These are phyloP conservation scores for Cottoperca gobio DNA, from an alignment of 2,797 vertebrate genomes.

Conservation along the genomic window DNA sequence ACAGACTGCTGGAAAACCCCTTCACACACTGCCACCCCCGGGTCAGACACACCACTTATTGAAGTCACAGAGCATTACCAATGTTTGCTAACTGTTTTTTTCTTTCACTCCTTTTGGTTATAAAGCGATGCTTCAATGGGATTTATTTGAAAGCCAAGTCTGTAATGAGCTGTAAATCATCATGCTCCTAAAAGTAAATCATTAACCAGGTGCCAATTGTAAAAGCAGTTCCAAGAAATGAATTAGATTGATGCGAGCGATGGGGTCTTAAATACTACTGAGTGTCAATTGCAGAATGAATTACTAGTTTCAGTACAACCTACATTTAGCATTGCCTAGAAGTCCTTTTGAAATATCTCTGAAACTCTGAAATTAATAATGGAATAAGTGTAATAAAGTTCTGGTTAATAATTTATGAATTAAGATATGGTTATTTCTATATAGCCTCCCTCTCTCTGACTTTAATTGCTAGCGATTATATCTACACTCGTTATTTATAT, in stretches of 20 bases:
- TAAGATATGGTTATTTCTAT: neutral
- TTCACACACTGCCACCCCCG: slow-evolving; percentile 87
- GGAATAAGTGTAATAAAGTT: neutral
- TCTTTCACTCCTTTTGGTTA: neutral
- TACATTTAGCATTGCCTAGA: neutral
- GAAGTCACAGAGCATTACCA: neutral
- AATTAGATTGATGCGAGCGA: neutral
- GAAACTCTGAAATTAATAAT: neutral
- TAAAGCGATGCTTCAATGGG: neutral
- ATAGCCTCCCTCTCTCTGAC: no score
- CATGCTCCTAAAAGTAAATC: neutral
- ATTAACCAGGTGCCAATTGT: neutral
- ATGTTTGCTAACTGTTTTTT: neutral
- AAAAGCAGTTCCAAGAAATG: neutral
- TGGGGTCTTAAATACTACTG: neutral
- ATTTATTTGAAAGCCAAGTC: neutral
- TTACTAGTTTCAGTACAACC: neutral
- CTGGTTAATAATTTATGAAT: slow-evolving; percentile 14
- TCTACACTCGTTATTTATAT: neutral
- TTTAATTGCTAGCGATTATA: neutral
- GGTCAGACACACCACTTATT: slow-evolving; percentile 75
- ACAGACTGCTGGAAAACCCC: slow-evolving; percentile 81
- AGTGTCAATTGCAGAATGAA: neutral
- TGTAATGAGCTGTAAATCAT: neutral
- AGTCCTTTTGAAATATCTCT: neutral